Base-by-base conservation (phyloP, 1,140 invertebrate species). In the Diploscapter pachys region DNA sequence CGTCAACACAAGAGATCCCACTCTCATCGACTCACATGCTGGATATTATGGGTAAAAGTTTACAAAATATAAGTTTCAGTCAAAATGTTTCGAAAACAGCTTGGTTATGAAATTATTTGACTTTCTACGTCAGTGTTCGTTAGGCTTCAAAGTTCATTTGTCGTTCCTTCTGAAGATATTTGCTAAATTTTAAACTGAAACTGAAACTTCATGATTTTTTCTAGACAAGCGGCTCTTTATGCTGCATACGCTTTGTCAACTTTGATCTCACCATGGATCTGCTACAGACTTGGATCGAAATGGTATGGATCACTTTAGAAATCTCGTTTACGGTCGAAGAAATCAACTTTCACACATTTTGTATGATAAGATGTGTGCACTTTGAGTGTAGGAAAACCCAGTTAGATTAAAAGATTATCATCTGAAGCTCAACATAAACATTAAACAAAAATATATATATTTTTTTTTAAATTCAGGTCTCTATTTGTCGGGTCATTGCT, bases 11-110 rank as follows among this genome's bases (percentile, higher is more conserved):
- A 65, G 53, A 61, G 50, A 5, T 5, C 63, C 72, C 1, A 57
- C 55, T 3, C 9, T 50, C 3, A 53, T 73, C 49, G 48, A 52
- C 31, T 9, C 61, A 48, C 53, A 73, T 52, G 72, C 64, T 5
- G 72, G 72, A 59, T 73, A 73, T 48, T 73, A 73, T 68, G 72
- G 72, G 72, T 73, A 52, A 65, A 65, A 51, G 13, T 56, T 13
- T 50, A 31, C n/a, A 6, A 49, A 31, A 4, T 54, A 55, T 61
- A 11, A 48, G 63, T 59, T 55, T 63, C n/a, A 67, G 63, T 54
- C 5, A 8, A 5, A 48, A 48, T 59, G 2, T 57, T 13, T 11
- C 63, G 52, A 5, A 11, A 9, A 59, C 11, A 59, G 11, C 57
- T 59, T 11, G 11, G 11, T 59, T 13, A 59, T 13, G 13, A 11